Base-by-base conservation (phyloP, 2,113 vertebrate species). In the Eudyptes chrysolophus region DNA sequence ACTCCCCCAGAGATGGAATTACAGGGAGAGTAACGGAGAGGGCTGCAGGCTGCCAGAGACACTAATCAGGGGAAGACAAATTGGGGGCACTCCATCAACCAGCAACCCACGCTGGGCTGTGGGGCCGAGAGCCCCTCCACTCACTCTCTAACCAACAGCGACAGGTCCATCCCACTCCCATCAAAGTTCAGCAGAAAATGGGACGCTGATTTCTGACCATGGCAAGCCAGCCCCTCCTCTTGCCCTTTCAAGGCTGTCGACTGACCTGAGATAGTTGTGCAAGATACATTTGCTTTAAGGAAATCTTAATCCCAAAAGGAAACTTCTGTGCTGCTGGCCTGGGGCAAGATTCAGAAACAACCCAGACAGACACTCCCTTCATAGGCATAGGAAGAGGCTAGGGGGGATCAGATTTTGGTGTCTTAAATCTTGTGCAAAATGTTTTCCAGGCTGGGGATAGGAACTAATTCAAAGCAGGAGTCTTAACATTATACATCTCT, bases 1-100 rank as follows among this genome's bases (percentile, higher is more conserved):
- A 49, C 79, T 96, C 84, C 96, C 93, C 90, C 64, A 95, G 94
- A 96, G 95, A 90, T 84, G 77, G 94, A 86, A 96, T 95, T 96
- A 95, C 46, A 64, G 81, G 58, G 57, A 89, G 48, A 70, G 54
- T 54, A 95, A 77, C 3, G 3, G 76, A 82, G 74, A 72, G 19
- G 66, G 55, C 62, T 94, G 65, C 48, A 29, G 82, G 75, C 71
- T 96, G 78, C 62, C 85, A 83, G 52, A 69, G 49, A 27, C 92
- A 13, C 66, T 77, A 88, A 92, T 92, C 90, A 76, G 36, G 38
- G 61, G 40, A 92, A 79, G 54, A 65, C 36, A 88, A 93, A 94
- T 1, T 54, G 25, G 49, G 87, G 90, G 20, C 49, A 77, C 22
- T 58, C 75, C 46, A 20, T 72, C 82, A 80, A 42, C 34, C 66